A percentile compares a stretch with the other conserved stretches of the same genome.
Evolutionary conservation across 2,888 invertebrate species (phyloP).

Genomic region (Sinohyriopsis cumingii): DNA sequence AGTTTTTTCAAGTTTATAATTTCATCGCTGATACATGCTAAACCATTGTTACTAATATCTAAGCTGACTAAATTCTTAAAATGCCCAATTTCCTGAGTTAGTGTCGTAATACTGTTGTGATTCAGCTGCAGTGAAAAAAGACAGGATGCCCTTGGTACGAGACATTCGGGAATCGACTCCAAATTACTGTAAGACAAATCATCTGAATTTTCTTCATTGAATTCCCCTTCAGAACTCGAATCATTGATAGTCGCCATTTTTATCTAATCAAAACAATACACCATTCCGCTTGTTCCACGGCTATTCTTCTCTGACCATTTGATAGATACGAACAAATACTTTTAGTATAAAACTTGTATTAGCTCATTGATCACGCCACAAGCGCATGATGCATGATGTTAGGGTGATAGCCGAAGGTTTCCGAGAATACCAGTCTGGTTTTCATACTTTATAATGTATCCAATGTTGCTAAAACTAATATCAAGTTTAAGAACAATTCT

Average conservation of each 20-base stretch:
- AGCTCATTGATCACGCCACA: too few relatives aligned
- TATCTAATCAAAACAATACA: too few relatives aligned
- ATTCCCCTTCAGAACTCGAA: constrained; percentile 47
- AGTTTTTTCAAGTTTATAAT: constrained; percentile 82
- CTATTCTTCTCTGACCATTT: too few relatives aligned
- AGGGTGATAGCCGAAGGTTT: too few relatives aligned
- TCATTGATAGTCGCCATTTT: constrained; percentile 9
- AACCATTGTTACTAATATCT: constrained; percentile 90
- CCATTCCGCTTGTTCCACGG: too few relatives aligned
- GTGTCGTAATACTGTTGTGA: constrained; percentile 68
- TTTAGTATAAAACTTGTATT: too few relatives aligned
- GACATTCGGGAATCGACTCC: constrained; percentile 60
- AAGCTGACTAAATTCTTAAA: constrained; percentile 81
- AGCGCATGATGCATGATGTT: too few relatives aligned
- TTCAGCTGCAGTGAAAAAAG: constrained; percentile 75
- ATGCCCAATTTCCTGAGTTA: constrained; percentile 65
- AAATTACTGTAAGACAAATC: constrained; percentile 66
- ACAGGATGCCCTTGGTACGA: constrained; percentile 72
- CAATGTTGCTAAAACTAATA: too few relatives aligned
- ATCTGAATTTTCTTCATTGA: constrained; percentile 56
- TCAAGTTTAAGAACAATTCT: too few relatives aligned
- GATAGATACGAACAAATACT: too few relatives aligned
- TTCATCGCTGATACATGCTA: constrained; percentile 84
- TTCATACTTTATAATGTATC: too few relatives aligned
- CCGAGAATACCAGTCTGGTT: too few relatives aligned